phyloP scores from a whole-genome alignment of 2,113 vertebrate species.

The Hypomesus transpacificus region DNA sequence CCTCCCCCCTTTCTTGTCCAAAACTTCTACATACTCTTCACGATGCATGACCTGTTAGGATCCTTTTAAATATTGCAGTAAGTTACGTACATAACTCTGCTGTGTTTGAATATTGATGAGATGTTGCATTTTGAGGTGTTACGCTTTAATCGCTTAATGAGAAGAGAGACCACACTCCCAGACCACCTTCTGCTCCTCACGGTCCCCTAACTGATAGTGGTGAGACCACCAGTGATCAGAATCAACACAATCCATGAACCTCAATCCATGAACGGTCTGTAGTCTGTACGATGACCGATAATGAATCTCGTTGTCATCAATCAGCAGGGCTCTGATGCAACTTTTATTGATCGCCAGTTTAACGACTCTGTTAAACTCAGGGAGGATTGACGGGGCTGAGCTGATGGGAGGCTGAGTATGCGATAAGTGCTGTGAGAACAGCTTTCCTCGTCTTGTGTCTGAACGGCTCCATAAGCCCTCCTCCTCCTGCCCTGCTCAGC shows the following conservation, averaged over 20 bases:
- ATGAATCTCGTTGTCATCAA: not conserved
- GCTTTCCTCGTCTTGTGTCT: not conserved
- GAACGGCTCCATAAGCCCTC: not conserved
- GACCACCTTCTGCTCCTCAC: too few species aligned
- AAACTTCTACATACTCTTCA: too few species aligned
- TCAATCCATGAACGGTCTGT: not conserved
- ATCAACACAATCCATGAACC: not conserved
- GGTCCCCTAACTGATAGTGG: too few species aligned
- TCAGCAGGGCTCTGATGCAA: not conserved
- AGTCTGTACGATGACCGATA: not conserved
- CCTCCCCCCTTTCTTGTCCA: too few species aligned
- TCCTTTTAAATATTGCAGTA: not conserved
- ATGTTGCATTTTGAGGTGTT: not conserved
- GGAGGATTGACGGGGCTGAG: not conserved
- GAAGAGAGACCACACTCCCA: too few species aligned
- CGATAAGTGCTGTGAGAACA: not conserved
- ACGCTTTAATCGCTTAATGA: too few species aligned
- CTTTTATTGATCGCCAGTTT: not conserved
- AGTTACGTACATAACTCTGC: not conserved
- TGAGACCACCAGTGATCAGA: too few species aligned
- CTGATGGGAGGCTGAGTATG: not conserved
- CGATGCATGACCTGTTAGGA: too few species aligned
- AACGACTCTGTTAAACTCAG: not conserved
- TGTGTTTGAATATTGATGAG: not conserved
- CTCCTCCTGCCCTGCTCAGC: not conserved